phyloP scores from a whole-genome alignment of 1,140 invertebrate species.

The Lysiphlebus fabarum region DNA sequence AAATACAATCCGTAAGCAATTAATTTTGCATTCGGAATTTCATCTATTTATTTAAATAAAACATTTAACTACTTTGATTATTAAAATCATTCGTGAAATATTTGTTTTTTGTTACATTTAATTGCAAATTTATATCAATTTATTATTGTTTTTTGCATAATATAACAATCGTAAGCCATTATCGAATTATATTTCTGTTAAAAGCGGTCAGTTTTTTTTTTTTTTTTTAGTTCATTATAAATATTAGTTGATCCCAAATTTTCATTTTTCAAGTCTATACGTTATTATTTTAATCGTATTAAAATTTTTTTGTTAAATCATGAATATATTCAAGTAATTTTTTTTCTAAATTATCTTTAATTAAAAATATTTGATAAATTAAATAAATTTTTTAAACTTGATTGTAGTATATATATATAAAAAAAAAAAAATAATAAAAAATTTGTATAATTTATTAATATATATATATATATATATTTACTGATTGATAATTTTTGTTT shows the following conservation, averaged over 20 bases:
- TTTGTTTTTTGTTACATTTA: slow-evolving; percentile 25
- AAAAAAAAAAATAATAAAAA: too few relatives aligned
- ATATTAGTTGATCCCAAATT: slow-evolving; percentile 29
- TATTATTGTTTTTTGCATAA: background rate
- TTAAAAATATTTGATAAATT: too few relatives aligned
- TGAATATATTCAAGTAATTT: slow-evolving; percentile 19
- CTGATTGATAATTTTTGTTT: slow-evolving; percentile 18
- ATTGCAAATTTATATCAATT: background rate
- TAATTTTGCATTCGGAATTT: slow-evolving; percentile 47
- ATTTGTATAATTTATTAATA: slow-evolving; percentile 32
- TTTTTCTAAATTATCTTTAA: slow-evolving; percentile 14
- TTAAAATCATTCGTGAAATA: slow-evolving; percentile 38
- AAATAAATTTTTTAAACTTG: too few relatives aligned
- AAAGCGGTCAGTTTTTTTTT: slow-evolving; percentile 39
- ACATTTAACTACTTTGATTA: slow-evolving; percentile 20
- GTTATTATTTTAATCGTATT: slow-evolving; percentile 9
- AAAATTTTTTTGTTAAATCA: background rate
- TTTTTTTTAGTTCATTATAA: too few relatives aligned
- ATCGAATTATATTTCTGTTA: slow-evolving; percentile 30
- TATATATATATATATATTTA: too few relatives aligned
- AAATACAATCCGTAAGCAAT: slow-evolving; percentile 25
- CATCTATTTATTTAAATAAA: slow-evolving; percentile 24
- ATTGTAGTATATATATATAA: too few relatives aligned
- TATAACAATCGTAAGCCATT: slow-evolving; percentile 44
- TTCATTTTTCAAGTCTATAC: slow-evolving; percentile 21